Evolutionary conservation across 2,113 vertebrate genomes (phyloP), one percentile per base, ranked within the genome.

Genomic region (Ranitomeya variabilis): DNA sequence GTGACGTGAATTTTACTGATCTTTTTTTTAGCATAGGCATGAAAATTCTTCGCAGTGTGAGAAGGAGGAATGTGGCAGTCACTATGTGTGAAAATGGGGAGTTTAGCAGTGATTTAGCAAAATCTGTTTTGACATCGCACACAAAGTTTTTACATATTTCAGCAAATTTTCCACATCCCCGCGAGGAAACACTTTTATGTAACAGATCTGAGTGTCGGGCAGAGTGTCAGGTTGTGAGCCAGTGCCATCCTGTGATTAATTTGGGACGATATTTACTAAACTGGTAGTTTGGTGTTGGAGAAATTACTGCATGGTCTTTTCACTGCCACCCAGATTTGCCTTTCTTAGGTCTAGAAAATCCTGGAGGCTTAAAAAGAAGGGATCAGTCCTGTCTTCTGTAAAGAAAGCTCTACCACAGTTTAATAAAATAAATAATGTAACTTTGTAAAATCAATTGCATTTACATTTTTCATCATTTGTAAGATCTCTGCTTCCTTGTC

Each of bases 91-190:
- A 85, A 74, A 23, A 31, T 8, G 16, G 55, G 60, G 54, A 57
- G 16, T 80, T 80, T 80, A 80, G 78, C 55, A 31, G 21, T 59
- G 23, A 80, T 80, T 60, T 60, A 60, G 59, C 67, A 55, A n/a
- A 86, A 76, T 59, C 77, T 77, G 19, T 45, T 76, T 31, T 86
- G 69, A 76, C 69, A 76, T 77, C 37, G 26, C 26, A 23, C 62
- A 60, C 73, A 66, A 76, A 86, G 71, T 73, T 76, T 76, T 77
- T 86, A 59, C 69, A 76, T 51, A 57, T 86, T 73, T 86, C 71
- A 77, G 84, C 84, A 86, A 31, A 45, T 57, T 86, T 45, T 51
- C 54, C 7, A 11, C 31, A 71, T 66, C 31, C 55, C 51, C 59
- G 13, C 31, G 37, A 59, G 26, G 54, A 23, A 12, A 21, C 4